Conservation (phyloP, 2,888 invertebrate species). For the Alentia gelatinosa region DNA sequence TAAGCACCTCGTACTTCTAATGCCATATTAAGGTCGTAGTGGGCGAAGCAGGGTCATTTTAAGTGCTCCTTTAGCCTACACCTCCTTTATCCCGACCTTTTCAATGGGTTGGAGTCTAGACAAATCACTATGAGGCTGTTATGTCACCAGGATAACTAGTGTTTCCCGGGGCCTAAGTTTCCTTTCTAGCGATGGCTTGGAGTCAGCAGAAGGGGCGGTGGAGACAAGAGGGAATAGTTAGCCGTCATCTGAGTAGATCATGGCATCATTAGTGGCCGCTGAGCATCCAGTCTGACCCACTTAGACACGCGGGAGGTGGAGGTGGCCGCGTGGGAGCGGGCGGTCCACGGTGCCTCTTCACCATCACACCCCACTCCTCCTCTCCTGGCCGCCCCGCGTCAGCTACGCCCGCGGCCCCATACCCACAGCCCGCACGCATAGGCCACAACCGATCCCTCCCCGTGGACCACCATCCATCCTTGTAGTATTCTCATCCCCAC, state of each 20-base stretch:
- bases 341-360: neutral
- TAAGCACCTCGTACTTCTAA: neutral
- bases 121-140: too few species aligned
- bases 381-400: neutral
- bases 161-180: neutral
- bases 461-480: neutral
- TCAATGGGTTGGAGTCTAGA: too few species aligned
- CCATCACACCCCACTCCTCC: neutral
- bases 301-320: neutral
- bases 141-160: too few species aligned
- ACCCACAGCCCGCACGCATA: neutral
- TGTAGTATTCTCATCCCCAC: neutral
- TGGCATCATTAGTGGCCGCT: slow-evolving; percentile 28
- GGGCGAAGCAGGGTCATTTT: neutral
- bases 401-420: neutral
- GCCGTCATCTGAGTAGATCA: slow-evolving; percentile 38
- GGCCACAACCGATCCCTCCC: neutral
- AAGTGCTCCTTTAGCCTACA: too few species aligned
- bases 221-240: slow-evolving; percentile 39
- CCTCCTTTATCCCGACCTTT: too few species aligned
- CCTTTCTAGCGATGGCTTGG: neutral
- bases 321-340: neutral
- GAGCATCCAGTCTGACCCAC: neutral
- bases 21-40: slow-evolving; percentile 5
- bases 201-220: neutral